Conservation (phyloP, 2,888 invertebrate genomes). For the Sympetrum striolatum region DNA sequence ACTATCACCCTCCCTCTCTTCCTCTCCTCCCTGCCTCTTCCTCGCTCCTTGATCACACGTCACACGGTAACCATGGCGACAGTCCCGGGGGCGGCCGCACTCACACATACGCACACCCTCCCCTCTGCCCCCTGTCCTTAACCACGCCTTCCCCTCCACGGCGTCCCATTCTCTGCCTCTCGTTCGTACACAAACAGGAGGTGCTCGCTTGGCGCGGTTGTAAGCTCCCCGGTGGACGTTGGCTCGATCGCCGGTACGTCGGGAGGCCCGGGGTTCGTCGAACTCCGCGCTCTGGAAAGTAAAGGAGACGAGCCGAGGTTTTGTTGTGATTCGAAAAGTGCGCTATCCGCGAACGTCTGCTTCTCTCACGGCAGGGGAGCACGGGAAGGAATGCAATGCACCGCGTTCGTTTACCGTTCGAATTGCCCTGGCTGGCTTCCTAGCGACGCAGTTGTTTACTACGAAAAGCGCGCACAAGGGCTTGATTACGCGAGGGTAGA, state of each 20-base stretch:
- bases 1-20: background rate
- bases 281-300: background rate
- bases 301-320: background rate
- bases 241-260: background rate
- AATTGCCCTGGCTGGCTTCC: background rate
- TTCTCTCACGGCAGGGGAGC: background rate
- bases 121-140: background rate
- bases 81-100: slow-evolving; percentile 23
- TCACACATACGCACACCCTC: background rate
- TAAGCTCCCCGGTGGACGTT: slow-evolving; percentile 1
- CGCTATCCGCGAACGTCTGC: background rate
- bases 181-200: slow-evolving; percentile 20
- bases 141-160: background rate
- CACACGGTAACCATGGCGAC: slow-evolving; percentile 44
- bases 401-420: background rate
- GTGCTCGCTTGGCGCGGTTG: background rate
- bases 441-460: too few relatives aligned
- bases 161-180: background rate
- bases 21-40: slow-evolving; percentile 14
- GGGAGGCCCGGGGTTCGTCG: slow-evolving; percentile 15
- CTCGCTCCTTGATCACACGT: slow-evolving; percentile 42
- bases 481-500: too few relatives aligned
- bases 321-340: background rate
- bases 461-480: too few relatives aligned
- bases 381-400: background rate